phyloP scores from a whole-genome alignment of 2,113 vertebrate genomes.

The Ptilorrhoa leucosticta region DNA sequence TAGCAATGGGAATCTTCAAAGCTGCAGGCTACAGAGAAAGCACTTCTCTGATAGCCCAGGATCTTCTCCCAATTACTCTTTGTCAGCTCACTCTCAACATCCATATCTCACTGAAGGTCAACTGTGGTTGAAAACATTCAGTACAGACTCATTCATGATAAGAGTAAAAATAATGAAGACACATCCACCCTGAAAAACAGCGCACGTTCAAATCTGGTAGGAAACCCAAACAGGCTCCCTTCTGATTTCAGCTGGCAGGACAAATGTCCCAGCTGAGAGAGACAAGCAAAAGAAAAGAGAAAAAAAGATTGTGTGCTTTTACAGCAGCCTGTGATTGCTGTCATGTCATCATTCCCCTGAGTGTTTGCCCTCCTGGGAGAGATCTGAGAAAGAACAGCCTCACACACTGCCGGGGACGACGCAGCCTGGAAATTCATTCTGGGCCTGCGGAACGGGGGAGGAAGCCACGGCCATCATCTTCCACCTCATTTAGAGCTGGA shows the following conservation, averaged over 20 bases:
- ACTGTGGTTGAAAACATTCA: slow-evolving; percentile 41
- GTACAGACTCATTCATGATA: slow-evolving; percentile 36
- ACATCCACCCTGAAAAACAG: neutral
- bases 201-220: neutral
- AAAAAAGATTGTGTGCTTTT: neutral
- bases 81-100: slow-evolving; percentile 43
- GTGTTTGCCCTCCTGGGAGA: neutral
- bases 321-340: slow-evolving; percentile 9
- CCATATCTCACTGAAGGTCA: slow-evolving; percentile 52
- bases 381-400: neutral
- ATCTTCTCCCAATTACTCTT: slow-evolving; percentile 56
- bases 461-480: neutral
- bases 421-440: neutral
- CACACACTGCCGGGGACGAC: neutral
- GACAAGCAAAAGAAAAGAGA: neutral
- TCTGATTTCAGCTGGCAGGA: slow-evolving; percentile 1
- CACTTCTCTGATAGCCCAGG: neutral
- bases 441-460: neutral
- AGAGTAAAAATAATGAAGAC: slow-evolving; percentile 46
- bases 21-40: slow-evolving; percentile 38
- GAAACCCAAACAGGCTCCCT: neutral
- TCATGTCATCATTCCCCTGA: neutral
- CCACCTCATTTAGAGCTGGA: neutral
- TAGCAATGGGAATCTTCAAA: slow-evolving; percentile 45
- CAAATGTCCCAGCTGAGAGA: neutral